phyloP scores from a whole-genome alignment of 2,797 vertebrate species.

The Amniataba percoides region DNA sequence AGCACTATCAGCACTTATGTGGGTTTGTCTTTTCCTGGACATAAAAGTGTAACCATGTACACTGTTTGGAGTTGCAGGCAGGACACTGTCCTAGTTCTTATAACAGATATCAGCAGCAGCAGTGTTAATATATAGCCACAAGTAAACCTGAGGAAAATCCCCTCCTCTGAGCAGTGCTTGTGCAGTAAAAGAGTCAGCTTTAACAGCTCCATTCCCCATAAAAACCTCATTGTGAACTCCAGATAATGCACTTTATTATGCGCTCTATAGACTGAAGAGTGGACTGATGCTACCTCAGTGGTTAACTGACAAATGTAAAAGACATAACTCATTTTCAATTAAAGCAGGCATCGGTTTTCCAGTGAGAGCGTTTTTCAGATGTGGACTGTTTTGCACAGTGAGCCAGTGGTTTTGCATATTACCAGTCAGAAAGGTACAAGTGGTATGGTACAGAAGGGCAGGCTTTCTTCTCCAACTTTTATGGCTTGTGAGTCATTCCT shows the following conservation, averaged over 20 bases:
- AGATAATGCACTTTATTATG: slow-evolving; percentile 11
- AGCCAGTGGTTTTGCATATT: slow-evolving; percentile 30
- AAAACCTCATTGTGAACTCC: slow-evolving; percentile 50
- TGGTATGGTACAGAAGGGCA: slow-evolving; percentile 27
- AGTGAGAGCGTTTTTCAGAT: slow-evolving; percentile 43
- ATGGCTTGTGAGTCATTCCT: slow-evolving; percentile 20
- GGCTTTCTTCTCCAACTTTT: slow-evolving; percentile 35
- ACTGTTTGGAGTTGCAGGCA: slow-evolving; percentile 18
- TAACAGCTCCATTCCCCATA: slow-evolving; percentile 43
- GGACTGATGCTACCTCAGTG: slow-evolving; percentile 2
- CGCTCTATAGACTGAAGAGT: not conserved
- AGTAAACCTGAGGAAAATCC: slow-evolving; percentile 39
- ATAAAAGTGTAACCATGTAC: slow-evolving; percentile 18
- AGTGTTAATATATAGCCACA: slow-evolving; percentile 52
- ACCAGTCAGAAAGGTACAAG: slow-evolving; percentile 26
- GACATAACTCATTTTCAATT: slow-evolving; percentile 12
- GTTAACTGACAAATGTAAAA: not conserved
- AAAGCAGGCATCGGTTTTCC: slow-evolving; percentile 9
- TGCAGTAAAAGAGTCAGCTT: slow-evolving; percentile 48
- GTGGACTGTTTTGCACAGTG: slow-evolving; percentile 27
- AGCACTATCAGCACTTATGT: slow-evolving; percentile 10
- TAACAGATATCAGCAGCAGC: slow-evolving; percentile 45
- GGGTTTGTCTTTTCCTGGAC: not conserved
- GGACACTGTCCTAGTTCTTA: slow-evolving; percentile 32
- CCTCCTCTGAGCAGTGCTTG: slow-evolving; percentile 22